phyloP scores from a whole-genome alignment of 1,140 invertebrate species.

The Eubasilissa regina region DNA sequence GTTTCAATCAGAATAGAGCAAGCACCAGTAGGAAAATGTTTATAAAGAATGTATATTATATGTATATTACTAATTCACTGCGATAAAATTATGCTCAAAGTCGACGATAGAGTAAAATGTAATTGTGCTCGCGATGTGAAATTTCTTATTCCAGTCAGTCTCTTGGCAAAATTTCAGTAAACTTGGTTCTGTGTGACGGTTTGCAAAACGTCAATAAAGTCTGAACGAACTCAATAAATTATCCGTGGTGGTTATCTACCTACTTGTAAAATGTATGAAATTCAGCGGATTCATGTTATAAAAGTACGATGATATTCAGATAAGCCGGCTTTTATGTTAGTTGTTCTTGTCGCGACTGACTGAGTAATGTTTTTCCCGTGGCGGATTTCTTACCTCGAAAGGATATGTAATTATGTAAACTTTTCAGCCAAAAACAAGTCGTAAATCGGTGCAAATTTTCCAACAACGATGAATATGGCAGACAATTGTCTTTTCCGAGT shows the following conservation, averaged over 20 bases:
- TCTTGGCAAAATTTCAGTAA: slow-evolving; percentile 18
- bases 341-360: slow-evolving; percentile 5
- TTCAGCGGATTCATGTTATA: not conserved
- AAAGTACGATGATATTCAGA: slow-evolving; percentile 27
- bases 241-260: slow-evolving; percentile 6
- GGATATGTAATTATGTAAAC: slow-evolving; percentile 36
- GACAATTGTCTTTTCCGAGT: slow-evolving; percentile 43
- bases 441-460: slow-evolving; percentile 45
- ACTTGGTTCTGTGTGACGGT: slow-evolving; percentile 35
- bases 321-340: slow-evolving; percentile 8
- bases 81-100: too few relatives aligned
- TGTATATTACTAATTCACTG: too few relatives aligned
- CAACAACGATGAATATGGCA: not conserved
- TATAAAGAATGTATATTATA: too few relatives aligned
- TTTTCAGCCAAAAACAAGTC: slow-evolving; percentile 53
- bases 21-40: too few relatives aligned
- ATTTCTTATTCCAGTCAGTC: too few relatives aligned
- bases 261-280: slow-evolving; percentile 13
- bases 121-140: too few relatives aligned
- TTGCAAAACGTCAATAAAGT: slow-evolving; percentile 32
- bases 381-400: not conserved
- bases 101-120: too few relatives aligned
- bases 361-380: not conserved
- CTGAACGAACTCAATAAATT: slow-evolving; percentile 16
- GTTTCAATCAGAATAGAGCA: too few relatives aligned